Percentiles rank a stretch among this genome's conserved stretches.
phyloP scores from a whole-genome alignment of 2,797 vertebrate genomes.

The Aulostomus chinensis region DNA sequence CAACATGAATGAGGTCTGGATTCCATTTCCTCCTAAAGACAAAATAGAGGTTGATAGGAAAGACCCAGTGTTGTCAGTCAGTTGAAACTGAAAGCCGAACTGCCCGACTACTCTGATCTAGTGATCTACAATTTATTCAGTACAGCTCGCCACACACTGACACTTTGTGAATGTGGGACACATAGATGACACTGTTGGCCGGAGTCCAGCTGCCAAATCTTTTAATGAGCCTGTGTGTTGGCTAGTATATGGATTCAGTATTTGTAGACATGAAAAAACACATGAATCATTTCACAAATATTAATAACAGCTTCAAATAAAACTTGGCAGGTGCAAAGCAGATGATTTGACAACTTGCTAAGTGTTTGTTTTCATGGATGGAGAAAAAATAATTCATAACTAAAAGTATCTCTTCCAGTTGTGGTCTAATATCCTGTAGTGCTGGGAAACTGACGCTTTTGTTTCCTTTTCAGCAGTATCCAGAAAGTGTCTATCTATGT shows the following conservation, averaged over 20 bases:
- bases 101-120: neutral
- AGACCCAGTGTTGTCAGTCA: neutral
- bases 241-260: no score
- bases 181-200: slow-evolving; percentile 1
- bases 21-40: no score
- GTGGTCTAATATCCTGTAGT: no score
- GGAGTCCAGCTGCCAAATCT: neutral
- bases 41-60: neutral
- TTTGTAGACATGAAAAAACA: no score
- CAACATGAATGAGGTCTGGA: no score
- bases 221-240: slow-evolving; percentile 6
- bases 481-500: no score
- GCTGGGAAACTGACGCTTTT: no score
- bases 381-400: no score
- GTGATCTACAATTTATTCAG: neutral
- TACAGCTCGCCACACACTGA: neutral
- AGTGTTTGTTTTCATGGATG: no score
- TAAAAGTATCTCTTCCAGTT: no score
- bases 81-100: neutral
- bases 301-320: neutral
- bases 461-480: no score
- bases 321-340: neutral
- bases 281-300: neutral
- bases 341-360: neutral
- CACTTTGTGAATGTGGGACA: slow-evolving; percentile 2